Evolutionary conservation across 1,140 invertebrate species (phyloP).

Genomic region (Lordiphosa stackelbergi): DNA sequence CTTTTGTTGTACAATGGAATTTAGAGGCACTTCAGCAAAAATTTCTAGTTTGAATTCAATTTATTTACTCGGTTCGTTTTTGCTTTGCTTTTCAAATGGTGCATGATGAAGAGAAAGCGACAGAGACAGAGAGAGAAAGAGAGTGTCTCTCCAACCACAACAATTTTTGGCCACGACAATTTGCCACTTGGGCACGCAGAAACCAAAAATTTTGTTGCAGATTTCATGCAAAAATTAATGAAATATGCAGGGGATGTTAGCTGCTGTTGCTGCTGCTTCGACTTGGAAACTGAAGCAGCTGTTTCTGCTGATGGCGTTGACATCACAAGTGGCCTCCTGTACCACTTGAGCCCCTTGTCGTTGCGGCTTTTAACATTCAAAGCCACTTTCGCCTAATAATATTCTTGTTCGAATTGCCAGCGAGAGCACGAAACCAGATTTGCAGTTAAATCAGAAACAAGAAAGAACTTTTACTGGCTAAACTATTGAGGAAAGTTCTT

Average conservation of each 20-base stretch:
- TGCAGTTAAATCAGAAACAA: slow-evolving; percentile 51
- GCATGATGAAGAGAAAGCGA: neutral
- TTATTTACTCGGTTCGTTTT: slow-evolving; percentile 29
- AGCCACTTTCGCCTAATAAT: slow-evolving; percentile 70
- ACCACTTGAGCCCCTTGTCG: slow-evolving; percentile 41
- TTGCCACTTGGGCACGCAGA: slow-evolving; percentile 65
- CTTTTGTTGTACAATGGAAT: slow-evolving; percentile 14
- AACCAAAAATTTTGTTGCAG: slow-evolving; percentile 45
- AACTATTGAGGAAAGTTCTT: slow-evolving; percentile 47
- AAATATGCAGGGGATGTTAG: slow-evolving; percentile 54
- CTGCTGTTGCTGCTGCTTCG: slow-evolving; percentile 11
- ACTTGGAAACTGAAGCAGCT: too few relatives aligned
- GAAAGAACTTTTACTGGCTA: slow-evolving; percentile 45
- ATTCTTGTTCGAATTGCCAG: slow-evolving; percentile 43
- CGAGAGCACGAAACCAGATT: slow-evolving; percentile 1
- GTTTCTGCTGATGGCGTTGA: slow-evolving; percentile 58
- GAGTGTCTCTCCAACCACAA: neutral
- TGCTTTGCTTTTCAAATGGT: slow-evolving; percentile 1
- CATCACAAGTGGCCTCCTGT: slow-evolving; percentile 49
- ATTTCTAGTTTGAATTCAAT: slow-evolving; percentile 46
- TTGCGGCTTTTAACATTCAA: slow-evolving; percentile 66
- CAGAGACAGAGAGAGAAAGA: too few relatives aligned
- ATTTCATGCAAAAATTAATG: slow-evolving; percentile 66
- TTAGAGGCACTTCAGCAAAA: slow-evolving; percentile 33
- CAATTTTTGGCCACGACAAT: slow-evolving; percentile 28